Base-by-base conservation (phyloP, 2,888 invertebrate species). In the Synanthedon myopaeformis region DNA sequence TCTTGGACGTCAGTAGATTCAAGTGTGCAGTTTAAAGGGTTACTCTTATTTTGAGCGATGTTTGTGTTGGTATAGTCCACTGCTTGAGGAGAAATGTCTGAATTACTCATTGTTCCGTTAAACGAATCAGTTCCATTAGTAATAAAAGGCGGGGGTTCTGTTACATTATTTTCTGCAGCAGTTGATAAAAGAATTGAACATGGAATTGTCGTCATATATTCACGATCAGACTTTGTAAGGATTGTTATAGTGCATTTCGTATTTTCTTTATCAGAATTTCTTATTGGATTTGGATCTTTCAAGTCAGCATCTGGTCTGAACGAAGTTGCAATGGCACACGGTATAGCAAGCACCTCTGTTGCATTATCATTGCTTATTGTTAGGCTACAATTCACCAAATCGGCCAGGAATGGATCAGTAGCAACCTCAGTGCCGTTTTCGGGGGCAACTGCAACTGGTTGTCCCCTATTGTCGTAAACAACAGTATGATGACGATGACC, bases 311-410 rank as follows among this genome's bases (percentile, higher is more conserved):
- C 81, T 5, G 87, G 87, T 6, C 81, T 76, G 62, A 88, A 88
- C 1, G 88, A 88, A 23, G 88, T 84, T 51, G 88, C 88, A 17
- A 88, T 88, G 19, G 87, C 76, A 65, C 88, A 88, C 10, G 88
- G 88, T 64, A 88, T 88, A 3, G 79, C 82, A 19, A 88, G 66
- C 12, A 88, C 73, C 72, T 88, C 88, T 1, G 85, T 84, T 28
- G 71, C 69, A 53, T 84, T 75, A 45, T 71, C 71, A 56, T 62
- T 80, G 57, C 67, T 79, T 54, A 88, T 81, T n/a, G 85, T 82
- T 50, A 88, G 68, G 52, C 83, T 80, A 58, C 88, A 88, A 61
- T 88, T 88, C 1, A 76, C 74, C 54, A 88, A 75, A 65, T 88
- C 80, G 5, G 76, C 76, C 58, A 86, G 69, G 56, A 87, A 74